A percentile compares a stretch with the other conserved stretches of the same genome.
phyloP scores from a whole-genome alignment of 2,113 vertebrate species.

The Eclectus roratus region DNA sequence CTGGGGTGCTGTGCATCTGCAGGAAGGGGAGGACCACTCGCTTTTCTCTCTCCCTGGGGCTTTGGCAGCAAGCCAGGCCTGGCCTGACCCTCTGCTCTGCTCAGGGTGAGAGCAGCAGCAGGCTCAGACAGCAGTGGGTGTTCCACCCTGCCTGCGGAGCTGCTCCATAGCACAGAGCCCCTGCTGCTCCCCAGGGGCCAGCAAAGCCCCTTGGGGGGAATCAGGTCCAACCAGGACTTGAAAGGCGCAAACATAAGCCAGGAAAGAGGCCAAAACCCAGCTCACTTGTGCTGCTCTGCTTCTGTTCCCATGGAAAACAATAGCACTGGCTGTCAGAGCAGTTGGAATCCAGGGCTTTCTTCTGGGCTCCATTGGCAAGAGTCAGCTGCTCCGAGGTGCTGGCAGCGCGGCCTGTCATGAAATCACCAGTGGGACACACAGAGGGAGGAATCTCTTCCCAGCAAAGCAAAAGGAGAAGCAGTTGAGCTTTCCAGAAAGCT shows the following conservation, averaged over 20 bases:
- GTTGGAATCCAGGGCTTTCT: background rate
- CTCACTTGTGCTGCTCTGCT: background rate
- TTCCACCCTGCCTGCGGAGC: background rate
- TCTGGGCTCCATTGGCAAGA: background rate
- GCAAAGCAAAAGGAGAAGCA: background rate
- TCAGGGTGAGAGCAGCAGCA: background rate
- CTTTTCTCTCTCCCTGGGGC: background rate
- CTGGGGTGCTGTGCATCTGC: background rate
- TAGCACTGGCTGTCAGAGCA: slow-evolving; percentile 2
- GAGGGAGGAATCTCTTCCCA: background rate
- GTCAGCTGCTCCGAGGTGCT: background rate
- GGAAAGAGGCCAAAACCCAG: slow-evolving; percentile 12
- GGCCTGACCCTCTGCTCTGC: background rate
- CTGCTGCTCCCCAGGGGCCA: background rate
- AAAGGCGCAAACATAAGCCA: background rate
- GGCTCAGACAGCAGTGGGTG: background rate
- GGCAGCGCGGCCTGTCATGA: background rate
- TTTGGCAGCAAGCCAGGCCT: background rate
- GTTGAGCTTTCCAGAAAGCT: background rate
- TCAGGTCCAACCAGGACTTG: background rate
- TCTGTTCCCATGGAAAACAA: slow-evolving; percentile 50
- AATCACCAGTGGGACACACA: background rate
- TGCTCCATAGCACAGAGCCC: background rate
- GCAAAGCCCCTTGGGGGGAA: background rate
- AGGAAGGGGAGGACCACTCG: background rate